Conservation (phyloP, 53 echinoderm and acorn worm species). For the Actinopyga echinites region DNA sequence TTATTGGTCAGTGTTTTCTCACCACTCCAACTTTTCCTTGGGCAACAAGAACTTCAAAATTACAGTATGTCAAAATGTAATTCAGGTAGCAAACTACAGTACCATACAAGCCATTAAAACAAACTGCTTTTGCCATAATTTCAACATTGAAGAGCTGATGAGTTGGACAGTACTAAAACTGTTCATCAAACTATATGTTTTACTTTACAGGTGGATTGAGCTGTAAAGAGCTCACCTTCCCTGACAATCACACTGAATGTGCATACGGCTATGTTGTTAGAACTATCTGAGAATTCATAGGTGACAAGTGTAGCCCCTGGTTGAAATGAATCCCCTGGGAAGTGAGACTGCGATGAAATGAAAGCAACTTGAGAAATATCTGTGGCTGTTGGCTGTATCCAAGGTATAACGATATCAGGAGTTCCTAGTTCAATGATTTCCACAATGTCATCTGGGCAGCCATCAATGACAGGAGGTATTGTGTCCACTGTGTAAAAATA, state of each 20-base stretch:
- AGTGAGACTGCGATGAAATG: slow-evolving; percentile 43
- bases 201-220: neutral
- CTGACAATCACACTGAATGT: slow-evolving; percentile 54
- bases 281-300: slow-evolving; percentile 57
- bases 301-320: slow-evolving; percentile 56
- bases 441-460: slow-evolving; percentile 4
- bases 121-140: too few relatives aligned
- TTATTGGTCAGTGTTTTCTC: too few relatives aligned
- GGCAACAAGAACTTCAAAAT: too few relatives aligned
- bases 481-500: slow-evolving; percentile 40
- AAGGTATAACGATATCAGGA: slow-evolving; percentile 32
- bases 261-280: slow-evolving; percentile 60
- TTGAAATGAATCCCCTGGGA: slow-evolving; percentile 59
- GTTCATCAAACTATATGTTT: too few relatives aligned
- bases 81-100: too few relatives aligned
- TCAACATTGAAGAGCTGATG: too few relatives aligned
- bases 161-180: too few relatives aligned
- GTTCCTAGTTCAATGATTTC: slow-evolving; percentile 51
- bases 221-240: slow-evolving; percentile 53
- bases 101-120: too few relatives aligned
- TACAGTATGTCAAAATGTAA: too few relatives aligned
- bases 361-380: slow-evolving; percentile 65
- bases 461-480: slow-evolving; percentile 40
- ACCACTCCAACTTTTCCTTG: too few relatives aligned
- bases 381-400: slow-evolving; percentile 60